A percentile compares a stretch with the other conserved stretches of the same genome.
Evolutionary conservation across 1,140 invertebrate species (phyloP).

Genomic region (Acromyrmex echinatior): DNA sequence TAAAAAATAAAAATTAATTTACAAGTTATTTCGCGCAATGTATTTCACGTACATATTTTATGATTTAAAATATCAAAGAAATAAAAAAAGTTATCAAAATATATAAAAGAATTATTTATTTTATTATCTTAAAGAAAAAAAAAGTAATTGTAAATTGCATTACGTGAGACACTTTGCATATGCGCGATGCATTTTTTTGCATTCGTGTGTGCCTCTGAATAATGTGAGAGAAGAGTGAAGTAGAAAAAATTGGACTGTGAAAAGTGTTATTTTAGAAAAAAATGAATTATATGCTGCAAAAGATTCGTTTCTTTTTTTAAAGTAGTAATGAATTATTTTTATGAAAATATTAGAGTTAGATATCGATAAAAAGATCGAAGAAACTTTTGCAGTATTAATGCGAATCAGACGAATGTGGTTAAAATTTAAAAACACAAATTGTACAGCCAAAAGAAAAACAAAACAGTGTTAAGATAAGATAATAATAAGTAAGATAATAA

Average conservation of each 20-base stretch:
- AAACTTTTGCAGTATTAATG: slow-evolving; percentile 57
- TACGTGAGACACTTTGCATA: neutral
- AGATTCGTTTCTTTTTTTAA: neutral
- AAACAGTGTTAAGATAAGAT: slow-evolving; percentile 70
- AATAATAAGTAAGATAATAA: slow-evolving; percentile 63
- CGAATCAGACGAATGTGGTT: slow-evolving; percentile 26
- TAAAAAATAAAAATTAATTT: neutral
- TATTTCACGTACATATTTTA: slow-evolving; percentile 10
- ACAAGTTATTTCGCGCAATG: neutral
- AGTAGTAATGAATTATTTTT: neutral
- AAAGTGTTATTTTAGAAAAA: slow-evolving; percentile 55
- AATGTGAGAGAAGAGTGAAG: slow-evolving; percentile 2
- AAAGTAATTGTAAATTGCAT: neutral
- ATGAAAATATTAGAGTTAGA: neutral
- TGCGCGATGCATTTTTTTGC: neutral
- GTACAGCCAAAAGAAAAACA: slow-evolving; percentile 59
- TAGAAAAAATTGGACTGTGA: slow-evolving; percentile 25
- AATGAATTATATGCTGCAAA: slow-evolving; percentile 43
- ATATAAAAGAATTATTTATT: neutral
- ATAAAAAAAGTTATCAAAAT: neutral
- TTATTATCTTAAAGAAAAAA: neutral
- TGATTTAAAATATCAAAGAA: neutral
- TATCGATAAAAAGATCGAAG: neutral
- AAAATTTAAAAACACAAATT: slow-evolving; percentile 59
- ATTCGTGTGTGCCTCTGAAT: slow-evolving; percentile 63